phyloP scores from a whole-genome alignment of 2,888 invertebrate species.

The Camponotus fellah region DNA sequence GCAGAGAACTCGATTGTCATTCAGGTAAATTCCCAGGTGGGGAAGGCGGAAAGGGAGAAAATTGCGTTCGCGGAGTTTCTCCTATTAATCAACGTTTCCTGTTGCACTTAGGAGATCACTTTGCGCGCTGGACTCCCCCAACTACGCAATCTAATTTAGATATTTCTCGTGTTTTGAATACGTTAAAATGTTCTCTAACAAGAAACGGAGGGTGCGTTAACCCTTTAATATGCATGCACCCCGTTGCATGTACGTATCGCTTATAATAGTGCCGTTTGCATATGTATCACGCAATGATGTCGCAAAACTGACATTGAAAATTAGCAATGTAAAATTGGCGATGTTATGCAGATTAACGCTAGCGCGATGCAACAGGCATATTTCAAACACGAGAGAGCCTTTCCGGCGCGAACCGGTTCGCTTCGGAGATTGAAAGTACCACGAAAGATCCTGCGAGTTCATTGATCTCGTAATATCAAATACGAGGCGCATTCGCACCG shows the following conservation, averaged over 20 bases:
- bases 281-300: constrained; percentile 12
- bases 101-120: constrained; percentile 45
- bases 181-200: background rate
- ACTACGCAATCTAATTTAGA: constrained; percentile 42
- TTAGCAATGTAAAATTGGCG: constrained; percentile 31
- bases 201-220: background rate
- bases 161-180: constrained; percentile 14
- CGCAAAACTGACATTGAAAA: constrained; percentile 28
- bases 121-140: background rate
- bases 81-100: constrained; percentile 54
- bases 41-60: background rate
- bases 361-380: constrained; percentile 15
- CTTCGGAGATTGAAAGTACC: background rate
- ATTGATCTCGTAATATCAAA: background rate
- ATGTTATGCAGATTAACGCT: constrained; percentile 20
- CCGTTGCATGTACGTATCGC: background rate
- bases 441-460: background rate
- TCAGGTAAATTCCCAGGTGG: constrained; percentile 44
- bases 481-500: background rate
- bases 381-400: background rate
- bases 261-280: background rate
- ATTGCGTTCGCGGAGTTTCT: constrained; percentile 26
- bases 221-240: background rate
- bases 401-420: background rate
- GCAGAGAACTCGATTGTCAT: constrained; percentile 57